A percentile compares a stretch with the other conserved stretches of the same genome.
These are phyloP conservation scores for Napeogenes sylphis DNA, from an alignment of 2,888 invertebrate species.

Conservation along the genomic window DNA sequence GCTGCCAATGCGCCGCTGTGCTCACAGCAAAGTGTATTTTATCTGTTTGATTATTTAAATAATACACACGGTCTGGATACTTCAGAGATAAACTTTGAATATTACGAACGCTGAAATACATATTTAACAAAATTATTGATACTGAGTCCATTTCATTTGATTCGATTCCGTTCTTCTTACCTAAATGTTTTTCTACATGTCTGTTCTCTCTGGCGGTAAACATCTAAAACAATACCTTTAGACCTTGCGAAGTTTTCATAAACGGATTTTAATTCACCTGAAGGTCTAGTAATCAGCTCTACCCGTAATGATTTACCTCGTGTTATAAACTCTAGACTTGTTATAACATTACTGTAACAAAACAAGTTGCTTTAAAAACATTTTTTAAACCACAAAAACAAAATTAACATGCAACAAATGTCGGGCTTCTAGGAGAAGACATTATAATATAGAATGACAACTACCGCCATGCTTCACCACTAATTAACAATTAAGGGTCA, in stretches of 20 bases:
- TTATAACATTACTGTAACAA: conserved; percentile 33
- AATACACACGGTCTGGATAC: conserved; percentile 37
- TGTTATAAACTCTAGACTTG: conserved; percentile 35
- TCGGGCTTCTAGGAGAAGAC: too few relatives aligned
- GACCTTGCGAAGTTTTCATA: conserved; percentile 46
- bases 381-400: background rate
- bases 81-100: conserved; percentile 55
- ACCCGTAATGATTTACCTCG: conserved; percentile 34
- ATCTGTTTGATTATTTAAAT: conserved; percentile 45
- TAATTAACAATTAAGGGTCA: too few relatives aligned
- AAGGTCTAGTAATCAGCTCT: conserved; percentile 39
- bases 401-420: background rate
- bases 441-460: too few relatives aligned
- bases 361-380: background rate
- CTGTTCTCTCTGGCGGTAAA: conserved; percentile 43
- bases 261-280: conserved; percentile 43
- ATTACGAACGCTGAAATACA: conserved; percentile 47
- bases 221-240: conserved; percentile 47
- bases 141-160: background rate
- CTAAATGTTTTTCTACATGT: conserved; percentile 38
- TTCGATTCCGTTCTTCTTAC: conserved; percentile 28
- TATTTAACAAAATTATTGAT: background rate
- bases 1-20: conserved; percentile 52
- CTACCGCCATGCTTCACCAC: too few relatives aligned
- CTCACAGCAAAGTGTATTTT: conserved; percentile 51